Percentiles rank a stretch among this genome's conserved stretches.
These are phyloP conservation scores for Malurus alboscapulatus DNA, from an alignment of 2,113 vertebrate genomes.

Conservation along the genomic window DNA sequence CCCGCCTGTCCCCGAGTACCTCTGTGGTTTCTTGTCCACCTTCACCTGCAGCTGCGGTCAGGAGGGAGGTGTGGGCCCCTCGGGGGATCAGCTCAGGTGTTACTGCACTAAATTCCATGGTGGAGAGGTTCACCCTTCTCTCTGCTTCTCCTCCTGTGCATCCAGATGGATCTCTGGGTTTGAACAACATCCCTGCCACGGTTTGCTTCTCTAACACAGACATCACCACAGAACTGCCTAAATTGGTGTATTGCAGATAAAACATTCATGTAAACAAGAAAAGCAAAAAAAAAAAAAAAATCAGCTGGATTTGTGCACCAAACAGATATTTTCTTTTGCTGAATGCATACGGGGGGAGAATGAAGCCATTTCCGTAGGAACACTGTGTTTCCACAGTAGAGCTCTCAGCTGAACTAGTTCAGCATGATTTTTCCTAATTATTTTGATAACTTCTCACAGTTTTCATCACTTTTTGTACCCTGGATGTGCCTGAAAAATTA, in stretches of 20 bases:
- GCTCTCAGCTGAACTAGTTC: background rate
- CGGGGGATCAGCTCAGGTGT: background rate
- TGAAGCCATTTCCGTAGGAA: background rate
- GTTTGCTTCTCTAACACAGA: background rate
- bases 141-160: background rate
- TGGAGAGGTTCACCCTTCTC: background rate
- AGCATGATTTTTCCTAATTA: background rate
- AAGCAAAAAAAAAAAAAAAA: background rate
- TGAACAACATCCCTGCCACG: accelerated
- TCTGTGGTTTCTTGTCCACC: background rate
- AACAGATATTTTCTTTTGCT: background rate
- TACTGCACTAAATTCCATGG: background rate
- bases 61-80: background rate
- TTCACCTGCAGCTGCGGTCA: accelerated
- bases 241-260: background rate
- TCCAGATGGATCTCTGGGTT: background rate
- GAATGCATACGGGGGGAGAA: background rate
- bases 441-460: background rate
- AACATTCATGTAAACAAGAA: background rate
- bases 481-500: background rate
- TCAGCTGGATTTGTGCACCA: background rate
- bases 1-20: background rate
- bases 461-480: background rate
- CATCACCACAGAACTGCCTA: background rate
- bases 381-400: background rate